Conservation (phyloP, 2,888 invertebrate genomes). For the Polymixis flavicincta region DNA sequence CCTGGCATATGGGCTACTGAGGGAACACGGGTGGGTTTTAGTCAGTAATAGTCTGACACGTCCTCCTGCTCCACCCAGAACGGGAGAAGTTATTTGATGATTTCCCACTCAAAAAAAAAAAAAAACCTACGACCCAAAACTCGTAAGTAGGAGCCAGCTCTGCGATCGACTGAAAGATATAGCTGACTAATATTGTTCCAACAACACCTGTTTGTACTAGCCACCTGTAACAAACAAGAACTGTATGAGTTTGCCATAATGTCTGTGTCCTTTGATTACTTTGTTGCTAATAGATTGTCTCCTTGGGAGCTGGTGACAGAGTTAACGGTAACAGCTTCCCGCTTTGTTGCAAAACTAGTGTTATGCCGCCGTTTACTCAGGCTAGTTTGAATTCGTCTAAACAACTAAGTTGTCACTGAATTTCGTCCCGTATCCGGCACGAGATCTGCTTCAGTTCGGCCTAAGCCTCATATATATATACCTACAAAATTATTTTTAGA, state of each 20-base stretch:
- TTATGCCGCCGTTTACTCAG: background rate
- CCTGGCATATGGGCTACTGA: too few relatives aligned
- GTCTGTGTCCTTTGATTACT: constrained; percentile 25
- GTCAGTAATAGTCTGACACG: too few relatives aligned
- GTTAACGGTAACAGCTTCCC: constrained; percentile 5
- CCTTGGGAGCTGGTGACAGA: background rate
- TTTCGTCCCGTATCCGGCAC: background rate
- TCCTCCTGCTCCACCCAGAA: too few relatives aligned
- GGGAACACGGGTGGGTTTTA: too few relatives aligned
- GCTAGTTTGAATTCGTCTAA: background rate
- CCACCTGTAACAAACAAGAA: background rate
- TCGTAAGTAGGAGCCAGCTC: too few relatives aligned
- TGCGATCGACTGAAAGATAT: too few relatives aligned
- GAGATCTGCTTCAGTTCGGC: too few relatives aligned
- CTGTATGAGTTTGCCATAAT: background rate
- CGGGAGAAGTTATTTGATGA: too few relatives aligned
- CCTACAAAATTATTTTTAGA: too few relatives aligned
- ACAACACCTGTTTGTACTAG: background rate
- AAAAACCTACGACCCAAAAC: too few relatives aligned
- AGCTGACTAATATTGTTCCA: background rate
- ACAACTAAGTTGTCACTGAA: background rate
- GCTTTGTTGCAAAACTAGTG: background rate
- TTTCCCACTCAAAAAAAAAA: too few relatives aligned
- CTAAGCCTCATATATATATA: too few relatives aligned
- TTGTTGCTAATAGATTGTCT: constrained; percentile 19